These are phyloP conservation scores for Cataglyphis cursor DNA, from an alignment of 2,888 invertebrate genomes.

Conservation along the genomic window DNA sequence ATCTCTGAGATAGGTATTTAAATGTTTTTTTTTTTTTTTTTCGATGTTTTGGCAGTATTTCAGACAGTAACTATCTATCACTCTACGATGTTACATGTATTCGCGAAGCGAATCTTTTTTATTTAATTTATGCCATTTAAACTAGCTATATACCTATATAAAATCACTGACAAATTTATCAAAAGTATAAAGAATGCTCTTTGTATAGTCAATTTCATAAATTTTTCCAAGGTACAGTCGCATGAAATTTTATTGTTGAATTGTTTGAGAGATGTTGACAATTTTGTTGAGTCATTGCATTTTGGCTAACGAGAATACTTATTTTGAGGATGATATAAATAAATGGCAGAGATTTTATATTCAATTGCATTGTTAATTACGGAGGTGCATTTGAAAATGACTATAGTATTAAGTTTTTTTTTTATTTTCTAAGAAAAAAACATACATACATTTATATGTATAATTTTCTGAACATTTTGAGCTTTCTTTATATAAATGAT, in stretches of 20 bases:
- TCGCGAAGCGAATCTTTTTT: constrained; percentile 12
- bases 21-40: neutral
- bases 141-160: neutral
- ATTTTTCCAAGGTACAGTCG: neutral
- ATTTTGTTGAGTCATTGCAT: neutral
- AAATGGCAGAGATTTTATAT: neutral
- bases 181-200: neutral
- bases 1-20: constrained; percentile 3
- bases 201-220: neutral
- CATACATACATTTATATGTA: neutral
- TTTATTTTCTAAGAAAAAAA: neutral
- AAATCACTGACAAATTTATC: neutral
- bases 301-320: neutral
- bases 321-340: neutral
- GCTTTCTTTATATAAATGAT: neutral
- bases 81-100: neutral
- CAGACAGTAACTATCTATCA: constrained; percentile 22
- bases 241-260: neutral
- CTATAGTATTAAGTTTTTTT: neutral
- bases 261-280: neutral
- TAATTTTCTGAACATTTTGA: neutral
- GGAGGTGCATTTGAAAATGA: neutral
- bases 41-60: constrained; percentile 5
- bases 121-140: neutral
- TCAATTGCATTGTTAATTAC: neutral